phyloP scores from a whole-genome alignment of 2,113 vertebrate species.

The Lonchura striata region DNA sequence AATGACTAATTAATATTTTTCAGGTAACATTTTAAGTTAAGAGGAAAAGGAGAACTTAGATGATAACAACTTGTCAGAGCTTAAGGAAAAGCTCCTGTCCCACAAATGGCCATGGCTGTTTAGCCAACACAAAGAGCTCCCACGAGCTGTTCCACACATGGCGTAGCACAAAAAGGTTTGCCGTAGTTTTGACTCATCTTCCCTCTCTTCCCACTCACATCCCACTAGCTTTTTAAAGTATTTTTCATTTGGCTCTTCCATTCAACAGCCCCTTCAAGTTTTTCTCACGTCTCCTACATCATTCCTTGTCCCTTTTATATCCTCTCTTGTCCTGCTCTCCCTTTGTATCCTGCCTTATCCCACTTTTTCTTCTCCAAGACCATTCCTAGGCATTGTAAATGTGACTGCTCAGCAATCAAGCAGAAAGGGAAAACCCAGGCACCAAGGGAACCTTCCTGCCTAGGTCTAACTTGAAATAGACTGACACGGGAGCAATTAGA shows the following conservation, averaged over 20 bases:
- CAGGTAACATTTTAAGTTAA: not conserved
- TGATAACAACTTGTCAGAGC: not conserved
- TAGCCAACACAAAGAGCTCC: not conserved
- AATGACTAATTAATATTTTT: not conserved
- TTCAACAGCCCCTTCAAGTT: not conserved
- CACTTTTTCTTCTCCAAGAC: not conserved
- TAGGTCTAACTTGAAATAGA: constrained; percentile 12
- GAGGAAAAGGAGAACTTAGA: not conserved
- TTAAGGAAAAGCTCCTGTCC: not conserved
- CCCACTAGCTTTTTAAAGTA: not conserved
- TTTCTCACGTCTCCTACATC: not conserved
- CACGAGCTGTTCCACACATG: not conserved
- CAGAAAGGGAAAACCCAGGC: constrained; percentile 19
- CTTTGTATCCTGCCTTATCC: not conserved
- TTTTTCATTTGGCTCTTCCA: not conserved
- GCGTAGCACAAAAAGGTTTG: not conserved
- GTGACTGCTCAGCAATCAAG: not conserved
- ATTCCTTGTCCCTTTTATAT: not conserved
- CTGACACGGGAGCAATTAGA: not conserved
- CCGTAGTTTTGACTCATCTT: not conserved
- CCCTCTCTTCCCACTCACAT: constrained; percentile 1
- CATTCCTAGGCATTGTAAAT: not conserved
- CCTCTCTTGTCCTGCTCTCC: not conserved
- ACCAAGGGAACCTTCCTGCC: not conserved
- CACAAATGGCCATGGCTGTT: not conserved